Evolutionary conservation across 1,140 invertebrate genomes (phyloP), one percentile per base, ranked within the genome.

Genomic region (Nephotettix cincticeps): DNA sequence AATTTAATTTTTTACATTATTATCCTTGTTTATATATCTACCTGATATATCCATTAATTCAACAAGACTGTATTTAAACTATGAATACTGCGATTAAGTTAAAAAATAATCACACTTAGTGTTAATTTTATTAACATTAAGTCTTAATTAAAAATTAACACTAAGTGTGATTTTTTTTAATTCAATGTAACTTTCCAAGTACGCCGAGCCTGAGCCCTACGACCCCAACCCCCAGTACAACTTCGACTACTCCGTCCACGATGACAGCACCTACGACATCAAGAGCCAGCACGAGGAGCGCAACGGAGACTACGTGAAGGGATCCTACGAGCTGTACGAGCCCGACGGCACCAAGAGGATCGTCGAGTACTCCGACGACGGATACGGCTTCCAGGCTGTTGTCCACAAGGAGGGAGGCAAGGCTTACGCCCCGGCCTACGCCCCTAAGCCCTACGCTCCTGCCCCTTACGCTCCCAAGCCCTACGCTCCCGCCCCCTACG

Each of bases 251-350:
- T 80, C 79, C 23, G 84, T 87, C 47, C 80, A 82, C 40, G 85
- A 86, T 71, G 78, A 80, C 23, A 80, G 85, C 77, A 86, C 85
- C 32, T 83, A 84, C 13, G 86, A 87, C 76, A 79, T 84, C 71
- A 86, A 86, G 76, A 81, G 81, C 73, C 85, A 86, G 72, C 77
- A 83, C 54, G 85, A 86, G 76, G 79, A 81, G 23, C 78, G 83
- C 19, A 79, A 84, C 73, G 81, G 86, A 0, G 86, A 88, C 72
- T 80, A 83, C 45, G 85, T 86, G 19, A 81, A 84, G 71, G 69
- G 69, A 27, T 43, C 23, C 69, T 70, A 70, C 70, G 66, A 54
- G 28, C 64, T 71, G 1, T n/a, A 64, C 56, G 51, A 71, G 45
- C 70, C 79, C 17, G 78, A 79, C 70, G 78, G 79, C 17, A 75